Evolutionary conservation across 1,140 invertebrate genomes (phyloP), one percentile per base, ranked within the genome.

Genomic region (Drosophila rufa): DNA sequence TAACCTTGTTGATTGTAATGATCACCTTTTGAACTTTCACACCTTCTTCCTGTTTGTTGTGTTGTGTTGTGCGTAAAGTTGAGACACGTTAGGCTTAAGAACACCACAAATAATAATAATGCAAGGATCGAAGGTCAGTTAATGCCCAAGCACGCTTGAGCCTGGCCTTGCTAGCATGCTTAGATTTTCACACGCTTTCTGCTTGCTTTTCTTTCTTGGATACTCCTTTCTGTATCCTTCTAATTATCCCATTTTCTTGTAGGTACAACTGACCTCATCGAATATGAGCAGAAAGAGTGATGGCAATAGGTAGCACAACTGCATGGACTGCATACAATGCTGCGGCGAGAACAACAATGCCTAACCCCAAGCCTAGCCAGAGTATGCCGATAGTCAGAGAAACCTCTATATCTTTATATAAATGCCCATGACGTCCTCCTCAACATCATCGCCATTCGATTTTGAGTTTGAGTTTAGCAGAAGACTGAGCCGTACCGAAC

Each of bases 281-380:
- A 92, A 92, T 80, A 83, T 84, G 66, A 92, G 66, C 80, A 74
- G 76, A 50, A 93, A 93, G 73, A 90, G 78, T 66, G 92, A 93
- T 69, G 92, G 91, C 43, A 93, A 87, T 33, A 93, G 92, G 85
- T 93, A 93, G 91, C 92, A 93, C 40, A 93, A 93, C 79, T 93
- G 92, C 77, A 93, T 93, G 91, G 92, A 93, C 79, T 93, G 92
- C 84, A 93, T 93, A 73, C 92, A 93, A 75, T 93, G 92, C 79
- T 93, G 92, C 51, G 89, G 90, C 69, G 92, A 93, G 53, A 92
- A 93, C 66, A 93, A 93, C 64, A 93, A 93, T 68, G 75, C 91
- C 76, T 92, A 89, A 70, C 71, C 46, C 25, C 22, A 53, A 47
- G 47, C 47, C 51, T 15, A 33, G 27, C 17, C 67, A 57, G 43